Conservation (phyloP, 2,888 invertebrate species). For the Cerastoderma edule region DNA sequence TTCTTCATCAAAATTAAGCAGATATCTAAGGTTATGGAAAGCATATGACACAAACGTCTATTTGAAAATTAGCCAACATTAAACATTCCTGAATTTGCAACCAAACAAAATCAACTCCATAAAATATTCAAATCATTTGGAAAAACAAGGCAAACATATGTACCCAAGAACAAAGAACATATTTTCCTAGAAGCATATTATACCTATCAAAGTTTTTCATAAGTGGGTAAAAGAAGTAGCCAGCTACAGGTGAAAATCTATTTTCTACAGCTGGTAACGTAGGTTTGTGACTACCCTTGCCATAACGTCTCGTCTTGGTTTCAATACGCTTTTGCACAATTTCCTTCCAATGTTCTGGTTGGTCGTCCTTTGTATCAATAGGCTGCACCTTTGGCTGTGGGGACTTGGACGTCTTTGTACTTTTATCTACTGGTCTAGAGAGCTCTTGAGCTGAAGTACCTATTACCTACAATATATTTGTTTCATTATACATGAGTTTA, state of each 20-base stretch:
- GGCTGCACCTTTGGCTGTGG: constrained; percentile 82
- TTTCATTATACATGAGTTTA: not conserved
- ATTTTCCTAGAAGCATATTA: too few relatives aligned
- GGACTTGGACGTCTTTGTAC: constrained; percentile 80
- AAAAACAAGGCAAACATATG: too few relatives aligned
- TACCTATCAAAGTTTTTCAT: constrained; percentile 79
- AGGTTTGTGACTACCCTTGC: constrained; percentile 84
- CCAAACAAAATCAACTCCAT: too few relatives aligned
- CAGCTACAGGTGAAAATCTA: constrained; percentile 89
- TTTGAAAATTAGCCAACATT: too few relatives aligned
- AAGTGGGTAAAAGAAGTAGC: constrained; percentile 92
- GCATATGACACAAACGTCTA: too few relatives aligned
- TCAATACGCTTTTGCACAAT: constrained; percentile 89
- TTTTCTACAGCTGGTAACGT: constrained; percentile 85
- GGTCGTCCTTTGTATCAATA: constrained; percentile 29
- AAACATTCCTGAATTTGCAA: too few relatives aligned
- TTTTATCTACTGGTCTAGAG: constrained; percentile 67
- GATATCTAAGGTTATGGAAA: too few relatives aligned
- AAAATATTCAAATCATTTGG: too few relatives aligned
- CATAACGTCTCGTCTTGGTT: constrained; percentile 88
- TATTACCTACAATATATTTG: constrained; percentile 42
- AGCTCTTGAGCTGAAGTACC: constrained; percentile 79
- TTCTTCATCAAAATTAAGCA: too few relatives aligned
- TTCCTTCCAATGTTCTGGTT: constrained; percentile 84
- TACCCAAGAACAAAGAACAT: too few relatives aligned